Evolutionary conservation across 2,797 vertebrate genomes (phyloP).

Genomic region (Thunnus albacares): DNA sequence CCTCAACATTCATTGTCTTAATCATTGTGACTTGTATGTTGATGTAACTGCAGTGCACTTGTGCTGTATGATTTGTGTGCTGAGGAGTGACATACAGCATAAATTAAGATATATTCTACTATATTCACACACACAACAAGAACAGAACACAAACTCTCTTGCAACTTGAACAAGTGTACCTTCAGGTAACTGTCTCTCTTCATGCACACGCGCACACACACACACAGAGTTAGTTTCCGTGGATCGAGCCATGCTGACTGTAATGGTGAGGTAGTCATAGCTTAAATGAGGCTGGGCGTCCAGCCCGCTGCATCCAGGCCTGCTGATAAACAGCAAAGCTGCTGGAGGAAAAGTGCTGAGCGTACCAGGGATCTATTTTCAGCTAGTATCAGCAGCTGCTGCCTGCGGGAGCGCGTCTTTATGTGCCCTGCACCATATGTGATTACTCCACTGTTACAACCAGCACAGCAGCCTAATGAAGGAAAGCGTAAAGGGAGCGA

Average conservation of each 20-base stretch:
- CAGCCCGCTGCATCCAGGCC: slow-evolving; percentile 83
- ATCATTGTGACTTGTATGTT: neutral
- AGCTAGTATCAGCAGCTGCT: slow-evolving; percentile 98
- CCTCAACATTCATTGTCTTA: neutral
- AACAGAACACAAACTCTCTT: neutral
- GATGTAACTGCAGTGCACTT: neutral
- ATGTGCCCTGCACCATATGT: slow-evolving; percentile 93
- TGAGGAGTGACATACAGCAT: neutral
- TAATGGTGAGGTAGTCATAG: slow-evolving; percentile 86
- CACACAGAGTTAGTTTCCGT: neutral
- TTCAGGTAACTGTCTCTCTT: neutral
- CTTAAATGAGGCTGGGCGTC: slow-evolving; percentile 87
- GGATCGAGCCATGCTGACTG: slow-evolving; percentile 76
- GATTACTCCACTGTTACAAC: slow-evolving; percentile 92
- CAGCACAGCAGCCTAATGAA: slow-evolving; percentile 92
- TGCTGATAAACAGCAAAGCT: slow-evolving; percentile 72
- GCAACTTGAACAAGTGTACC: neutral
- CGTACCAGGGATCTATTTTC: slow-evolving; percentile 94
- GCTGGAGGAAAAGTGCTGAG: slow-evolving; percentile 92
- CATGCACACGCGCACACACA: slow-evolving; percentile 14
- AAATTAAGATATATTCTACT: neutral
- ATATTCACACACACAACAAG: slow-evolving; percentile 2
- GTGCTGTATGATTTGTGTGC: neutral
- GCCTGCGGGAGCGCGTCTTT: slow-evolving; percentile 93
- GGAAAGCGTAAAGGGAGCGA: slow-evolving; percentile 87